A percentile compares a stretch with the other conserved stretches of the same genome.
These are phyloP conservation scores for Drosophila simulans DNA, from an alignment of 1,140 invertebrate genomes.

Conservation along the genomic window DNA sequence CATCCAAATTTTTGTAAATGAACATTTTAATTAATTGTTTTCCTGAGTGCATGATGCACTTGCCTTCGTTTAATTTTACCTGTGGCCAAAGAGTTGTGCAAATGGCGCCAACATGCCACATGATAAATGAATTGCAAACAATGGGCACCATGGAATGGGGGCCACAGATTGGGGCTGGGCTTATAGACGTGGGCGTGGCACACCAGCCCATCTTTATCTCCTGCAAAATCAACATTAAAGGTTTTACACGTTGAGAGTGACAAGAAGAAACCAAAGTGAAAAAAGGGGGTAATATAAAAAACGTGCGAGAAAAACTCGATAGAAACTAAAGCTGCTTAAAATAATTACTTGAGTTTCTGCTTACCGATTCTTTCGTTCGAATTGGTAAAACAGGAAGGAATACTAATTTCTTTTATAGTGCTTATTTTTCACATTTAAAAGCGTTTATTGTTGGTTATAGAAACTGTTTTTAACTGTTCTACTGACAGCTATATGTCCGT, in stretches of 20 bases:
- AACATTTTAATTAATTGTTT: not conserved
- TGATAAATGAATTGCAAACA: slow-evolving; percentile 60
- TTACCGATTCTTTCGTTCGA: not conserved
- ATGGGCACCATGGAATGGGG: slow-evolving; percentile 31
- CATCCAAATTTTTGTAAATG: too few relatives aligned
- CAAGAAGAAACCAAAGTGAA: slow-evolving; percentile 1
- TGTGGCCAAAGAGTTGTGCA: slow-evolving; percentile 53
- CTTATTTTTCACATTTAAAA: not conserved
- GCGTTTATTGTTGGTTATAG: too few relatives aligned
- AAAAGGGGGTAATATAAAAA: not conserved
- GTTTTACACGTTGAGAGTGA: slow-evolving; percentile 25
- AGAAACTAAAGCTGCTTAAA: not conserved
- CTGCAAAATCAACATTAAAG: slow-evolving; percentile 32
- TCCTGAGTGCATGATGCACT: slow-evolving; percentile 13
- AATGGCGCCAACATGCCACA: slow-evolving; percentile 51
- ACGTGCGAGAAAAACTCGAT: too few relatives aligned
- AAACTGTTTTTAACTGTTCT: too few relatives aligned
- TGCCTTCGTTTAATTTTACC: slow-evolving; percentile 51
- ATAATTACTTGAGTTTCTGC: slow-evolving; percentile 3
- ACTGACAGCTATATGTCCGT: too few relatives aligned
- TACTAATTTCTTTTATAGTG: too few relatives aligned
- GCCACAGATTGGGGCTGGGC: slow-evolving; percentile 14
- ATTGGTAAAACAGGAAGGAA: too few relatives aligned
- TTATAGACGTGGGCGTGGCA: slow-evolving; percentile 13
- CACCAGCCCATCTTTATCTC: slow-evolving; percentile 30